phyloP scores from a whole-genome alignment of 2,797 vertebrate genomes.

The Phoeniculus purpureus region DNA sequence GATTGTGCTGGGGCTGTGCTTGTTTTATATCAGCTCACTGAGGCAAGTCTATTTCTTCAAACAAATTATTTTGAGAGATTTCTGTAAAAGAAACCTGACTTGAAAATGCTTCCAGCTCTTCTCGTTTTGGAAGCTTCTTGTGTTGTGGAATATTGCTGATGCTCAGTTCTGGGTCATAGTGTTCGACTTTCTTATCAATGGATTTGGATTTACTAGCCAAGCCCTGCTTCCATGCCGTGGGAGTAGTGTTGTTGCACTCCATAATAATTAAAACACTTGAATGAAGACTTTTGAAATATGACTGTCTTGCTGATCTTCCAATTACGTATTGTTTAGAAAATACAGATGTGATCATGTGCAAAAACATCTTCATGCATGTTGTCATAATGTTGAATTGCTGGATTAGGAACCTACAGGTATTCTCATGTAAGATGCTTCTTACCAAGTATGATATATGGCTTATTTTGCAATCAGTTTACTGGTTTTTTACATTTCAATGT shows the following conservation, averaged over 20 bases:
- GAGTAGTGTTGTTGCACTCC: background rate
- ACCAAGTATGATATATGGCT: background rate
- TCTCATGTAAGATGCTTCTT: background rate
- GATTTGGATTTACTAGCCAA: background rate
- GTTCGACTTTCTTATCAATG: background rate
- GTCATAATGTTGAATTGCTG: background rate
- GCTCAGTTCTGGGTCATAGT: background rate
- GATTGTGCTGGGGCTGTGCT: background rate
- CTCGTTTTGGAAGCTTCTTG: constrained; percentile 23
- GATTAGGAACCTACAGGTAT: background rate
- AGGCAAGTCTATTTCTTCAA: constrained; percentile 34
- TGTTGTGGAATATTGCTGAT: background rate
- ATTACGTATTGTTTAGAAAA: no score
- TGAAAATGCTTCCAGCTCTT: constrained; percentile 38
- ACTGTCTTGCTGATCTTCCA: background rate
- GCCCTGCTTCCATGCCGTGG: background rate
- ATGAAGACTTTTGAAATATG: background rate
- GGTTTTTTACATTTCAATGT: background rate
- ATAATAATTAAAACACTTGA: background rate
- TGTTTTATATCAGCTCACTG: constrained; percentile 50
- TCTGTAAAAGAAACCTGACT: constrained; percentile 31
- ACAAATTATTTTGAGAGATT: constrained; percentile 15
- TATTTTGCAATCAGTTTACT: background rate
- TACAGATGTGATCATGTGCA: background rate
- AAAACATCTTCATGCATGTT: background rate